These are phyloP conservation scores for Protomyctophum bolini DNA, from an alignment of 2,113 vertebrate species.

Conservation along the genomic window DNA sequence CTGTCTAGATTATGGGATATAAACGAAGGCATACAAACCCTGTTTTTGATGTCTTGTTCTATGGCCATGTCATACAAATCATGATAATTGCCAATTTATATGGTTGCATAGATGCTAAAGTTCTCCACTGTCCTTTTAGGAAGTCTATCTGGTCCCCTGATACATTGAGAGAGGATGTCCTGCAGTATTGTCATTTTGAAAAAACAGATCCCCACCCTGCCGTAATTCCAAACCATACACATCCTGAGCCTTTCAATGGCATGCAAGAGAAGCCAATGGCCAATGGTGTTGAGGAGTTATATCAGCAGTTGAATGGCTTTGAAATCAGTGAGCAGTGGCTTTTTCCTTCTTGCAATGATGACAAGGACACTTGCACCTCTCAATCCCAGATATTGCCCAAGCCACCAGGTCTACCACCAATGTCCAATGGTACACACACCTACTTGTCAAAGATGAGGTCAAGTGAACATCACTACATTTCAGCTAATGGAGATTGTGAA, in stretches of 20 bases:
- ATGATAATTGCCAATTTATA: no score
- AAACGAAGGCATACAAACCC: no score
- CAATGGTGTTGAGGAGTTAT: conserved; percentile 52
- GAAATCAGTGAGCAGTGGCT: conserved; percentile 51
- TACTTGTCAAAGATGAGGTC: conserved; percentile 41
- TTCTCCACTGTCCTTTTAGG: conserved; percentile 71
- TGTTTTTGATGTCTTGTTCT: no score
- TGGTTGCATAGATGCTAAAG: not conserved
- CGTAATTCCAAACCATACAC: conserved; percentile 75
- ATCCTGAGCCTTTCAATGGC: conserved; percentile 70
- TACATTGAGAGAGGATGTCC: conserved; percentile 68
- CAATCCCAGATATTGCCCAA: conserved; percentile 47
- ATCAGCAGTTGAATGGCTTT: conserved; percentile 50
- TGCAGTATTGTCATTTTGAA: conserved; percentile 80
- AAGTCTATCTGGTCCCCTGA: conserved; percentile 83
- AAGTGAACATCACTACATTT: conserved; percentile 36
- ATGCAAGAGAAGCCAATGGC: conserved; percentile 71
- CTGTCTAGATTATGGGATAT: no score
- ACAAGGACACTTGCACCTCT: conserved; percentile 30
- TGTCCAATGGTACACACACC: conserved; percentile 32
- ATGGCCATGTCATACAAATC: no score
- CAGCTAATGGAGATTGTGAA: conserved; percentile 36
- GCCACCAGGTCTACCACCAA: conserved; percentile 53
- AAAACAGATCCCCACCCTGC: conserved; percentile 73
- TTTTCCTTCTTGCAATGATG: conserved; percentile 53